Evolutionary conservation across 2,888 invertebrate species (phyloP), one percentile per base, ranked within the genome.

Genomic region (Thelaira solivaga): DNA sequence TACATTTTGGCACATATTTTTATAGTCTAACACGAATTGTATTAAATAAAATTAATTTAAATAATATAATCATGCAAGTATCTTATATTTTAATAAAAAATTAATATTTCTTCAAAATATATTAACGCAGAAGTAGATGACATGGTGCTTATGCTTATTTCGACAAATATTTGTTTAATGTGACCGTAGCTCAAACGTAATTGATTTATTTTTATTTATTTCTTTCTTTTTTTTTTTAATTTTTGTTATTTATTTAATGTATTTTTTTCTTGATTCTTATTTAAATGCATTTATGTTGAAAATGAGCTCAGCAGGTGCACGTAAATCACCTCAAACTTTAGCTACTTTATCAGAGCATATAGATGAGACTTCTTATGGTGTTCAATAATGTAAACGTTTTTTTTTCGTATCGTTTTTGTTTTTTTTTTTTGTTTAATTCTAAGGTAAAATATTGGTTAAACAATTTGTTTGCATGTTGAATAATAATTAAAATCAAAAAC

Each of bases 291-390:
- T 72, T 65, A 74, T 81, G 81, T 81, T 82, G 82, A 82, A 83
- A 83, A 81, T 83, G 82, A 82, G 82, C 80, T 82, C 75, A 86
- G 84, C 84, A 81, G 81, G 72, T 69, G 83, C 83, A 62, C 82
- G 82, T 81, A 84, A 84, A 80, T 82, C 80, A 81, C 82, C 64
- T 81, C 82, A 59, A 82, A 81, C 83, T 53, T 84, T 80, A 83
- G 84, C 82, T 72, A 82, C 83, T 82, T 82, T 82, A 83, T 83
- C 71, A 75, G 87, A 83, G 76, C 82, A 83, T 72, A 51, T 65
- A 62, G 80, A 82, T 76, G 80, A 81, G 65, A 36, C 72, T 71
- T 69, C 75, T 62, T 76, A 49, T 61, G 68, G 80, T 68, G 78
- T 74, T 18, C 76, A 80, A 64, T 76, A 78, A 69, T 49, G 20